These are phyloP conservation scores for Lycaena phlaeas DNA, from an alignment of 2,888 invertebrate genomes.

Conservation along the genomic window DNA sequence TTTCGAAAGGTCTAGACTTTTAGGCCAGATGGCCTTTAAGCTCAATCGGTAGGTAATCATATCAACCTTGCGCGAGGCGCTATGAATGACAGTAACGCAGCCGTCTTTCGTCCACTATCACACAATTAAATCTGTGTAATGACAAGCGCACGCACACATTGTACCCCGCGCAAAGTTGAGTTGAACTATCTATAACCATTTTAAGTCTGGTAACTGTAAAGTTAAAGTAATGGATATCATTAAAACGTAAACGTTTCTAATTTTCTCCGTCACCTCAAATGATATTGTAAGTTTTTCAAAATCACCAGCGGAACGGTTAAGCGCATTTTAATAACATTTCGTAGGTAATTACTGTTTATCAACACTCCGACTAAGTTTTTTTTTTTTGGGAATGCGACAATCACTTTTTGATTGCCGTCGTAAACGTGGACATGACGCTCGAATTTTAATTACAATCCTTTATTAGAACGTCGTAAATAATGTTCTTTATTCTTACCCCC, in stretches of 20 bases:
- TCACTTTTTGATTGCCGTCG: slow-evolving; percentile 62
- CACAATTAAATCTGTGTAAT: too few species aligned
- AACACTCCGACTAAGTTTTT: slow-evolving; percentile 65
- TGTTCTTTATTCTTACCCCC: too few species aligned
- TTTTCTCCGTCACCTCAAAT: slow-evolving; percentile 20
- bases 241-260: slow-evolving; percentile 13
- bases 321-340: slow-evolving; percentile 68
- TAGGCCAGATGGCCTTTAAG: too few species aligned
- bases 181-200: too few species aligned
- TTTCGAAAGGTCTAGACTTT: too few species aligned
- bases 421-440: slow-evolving; percentile 41
- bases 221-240: slow-evolving; percentile 13
- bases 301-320: slow-evolving; percentile 42
- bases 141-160: too few species aligned
- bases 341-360: slow-evolving; percentile 65
- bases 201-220: too few species aligned
- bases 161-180: too few species aligned
- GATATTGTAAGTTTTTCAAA: slow-evolving; percentile 13
- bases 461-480: slow-evolving; percentile 1
- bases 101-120: too few species aligned
- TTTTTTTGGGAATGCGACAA: slow-evolving; percentile 64
- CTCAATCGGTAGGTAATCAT: too few species aligned
- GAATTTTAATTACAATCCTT: slow-evolving; percentile 18
- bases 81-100: too few species aligned
- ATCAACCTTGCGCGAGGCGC: too few species aligned